Conservation (phyloP, 2,113 vertebrate species). For the Hippopotamus amphibius region DNA sequence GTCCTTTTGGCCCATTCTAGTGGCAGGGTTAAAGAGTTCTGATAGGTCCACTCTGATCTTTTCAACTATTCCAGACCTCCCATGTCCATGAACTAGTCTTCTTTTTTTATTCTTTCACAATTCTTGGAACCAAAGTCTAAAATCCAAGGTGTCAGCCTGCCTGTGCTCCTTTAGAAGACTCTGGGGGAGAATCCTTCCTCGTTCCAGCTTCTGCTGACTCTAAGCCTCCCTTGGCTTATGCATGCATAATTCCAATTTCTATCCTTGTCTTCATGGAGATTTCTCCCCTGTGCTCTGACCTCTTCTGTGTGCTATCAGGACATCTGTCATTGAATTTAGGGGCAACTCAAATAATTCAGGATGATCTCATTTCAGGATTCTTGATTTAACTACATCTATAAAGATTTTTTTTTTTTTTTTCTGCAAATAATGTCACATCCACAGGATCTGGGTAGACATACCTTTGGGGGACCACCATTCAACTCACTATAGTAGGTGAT, state of each 20-base stretch:
- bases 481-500: not conserved
- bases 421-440: not conserved
- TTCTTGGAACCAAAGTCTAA: not conserved
- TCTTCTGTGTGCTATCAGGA: not conserved
- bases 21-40: not conserved
- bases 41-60: constrained; percentile 18
- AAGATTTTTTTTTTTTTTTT: not conserved
- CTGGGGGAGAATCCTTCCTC: not conserved
- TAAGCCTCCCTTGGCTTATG: not conserved
- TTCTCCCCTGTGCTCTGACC: not conserved
- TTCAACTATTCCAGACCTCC: not conserved
- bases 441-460: not conserved
- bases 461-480: not conserved
- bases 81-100: not conserved
- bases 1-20: constrained; percentile 31
- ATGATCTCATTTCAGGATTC: not conserved
- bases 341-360: not conserved
- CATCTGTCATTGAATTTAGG: not conserved
- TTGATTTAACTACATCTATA: not conserved
- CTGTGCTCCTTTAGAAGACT: not conserved
- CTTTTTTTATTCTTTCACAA: not conserved
- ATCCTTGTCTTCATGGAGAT: not conserved
- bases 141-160: not conserved
- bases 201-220: not conserved
- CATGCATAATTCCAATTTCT: not conserved